Base-by-base conservation (phyloP, 2,797 vertebrate genomes). In the Melanotaenia maccullochi region DNA sequence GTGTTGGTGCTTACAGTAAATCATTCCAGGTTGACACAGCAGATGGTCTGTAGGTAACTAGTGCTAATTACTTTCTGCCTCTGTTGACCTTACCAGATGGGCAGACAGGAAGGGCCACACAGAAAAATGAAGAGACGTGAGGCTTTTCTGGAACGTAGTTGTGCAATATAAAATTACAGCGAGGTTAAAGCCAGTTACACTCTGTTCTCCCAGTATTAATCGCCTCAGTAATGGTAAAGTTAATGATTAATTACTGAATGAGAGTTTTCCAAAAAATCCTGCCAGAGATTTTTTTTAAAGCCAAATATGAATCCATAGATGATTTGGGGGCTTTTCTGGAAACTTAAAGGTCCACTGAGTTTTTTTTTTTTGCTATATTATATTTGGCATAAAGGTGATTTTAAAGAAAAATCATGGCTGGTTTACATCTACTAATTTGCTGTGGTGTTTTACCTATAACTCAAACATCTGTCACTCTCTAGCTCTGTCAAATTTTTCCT, bases 31-130 rank as follows among this genome's bases (percentile, higher is more conserved):
- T 87, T 82, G 80, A 87, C 40, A 78, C 47, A 82, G 80, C 88
- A 93, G 86, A 92, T 91, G 89, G 89, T 68, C 75, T 78, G 70
- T 83, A 90, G 84, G 85, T 91, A 89, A 87, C 84, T 67, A 47
- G 66, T 68, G 81, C 75, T 92, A 82, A 93, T 90, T 86, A 89
- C 44, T 49, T 74, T 82, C 71, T 73, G 83, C 77, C 85, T 79
- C 75, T 70, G 73, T 80, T 92, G 90, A 89, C 85, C 87, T 89
- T 82, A 89, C 64, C 88, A 90, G 85, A 93, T 86, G 83, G 89
- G 79, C 57, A 51, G 68, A 87, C 5, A 62, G 79, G 77, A 68
- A 85, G 76, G 65, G 76, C 84, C 75, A 65, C 42, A 73, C 13
- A 40, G 65, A 71, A 64, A 76, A 66, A 79, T 5, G 8, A 25